phyloP scores from a whole-genome alignment of 2,797 vertebrate species.

The Podarcis siculus region DNA sequence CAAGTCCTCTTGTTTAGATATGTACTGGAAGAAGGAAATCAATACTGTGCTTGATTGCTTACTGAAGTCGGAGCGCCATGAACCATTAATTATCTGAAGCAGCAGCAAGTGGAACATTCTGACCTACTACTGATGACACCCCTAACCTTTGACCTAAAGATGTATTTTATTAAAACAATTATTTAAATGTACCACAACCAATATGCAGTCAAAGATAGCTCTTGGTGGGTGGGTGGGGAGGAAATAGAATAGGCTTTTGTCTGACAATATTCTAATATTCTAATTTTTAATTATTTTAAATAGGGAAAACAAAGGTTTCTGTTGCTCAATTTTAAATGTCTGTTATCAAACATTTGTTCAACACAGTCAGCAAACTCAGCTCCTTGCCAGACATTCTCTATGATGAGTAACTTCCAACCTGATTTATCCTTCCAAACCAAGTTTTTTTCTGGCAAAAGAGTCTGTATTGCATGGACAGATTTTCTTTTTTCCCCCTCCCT shows the following conservation, averaged over 20 bases:
- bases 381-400: constrained; percentile 50
- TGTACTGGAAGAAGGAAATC: constrained; percentile 73
- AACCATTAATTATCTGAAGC: constrained; percentile 72
- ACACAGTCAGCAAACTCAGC: constrained; percentile 58
- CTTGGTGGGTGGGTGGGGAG: constrained; percentile 68
- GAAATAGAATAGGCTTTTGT: constrained; percentile 80
- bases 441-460: constrained; percentile 68
- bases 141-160: constrained; percentile 83
- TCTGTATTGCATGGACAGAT: constrained; percentile 66
- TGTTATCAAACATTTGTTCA: constrained; percentile 53
- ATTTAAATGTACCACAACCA: constrained; percentile 84
- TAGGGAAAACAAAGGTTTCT: constrained; percentile 56
- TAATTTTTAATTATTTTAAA: constrained; percentile 62
- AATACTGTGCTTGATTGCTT: constrained; percentile 68
- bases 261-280: constrained; percentile 74
- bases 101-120: constrained; percentile 72
- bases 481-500: constrained; percentile 30
- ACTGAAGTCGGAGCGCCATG: constrained; percentile 71
- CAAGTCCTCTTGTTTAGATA: constrained; percentile 75
- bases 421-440: constrained; percentile 55
- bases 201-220: constrained; percentile 81
- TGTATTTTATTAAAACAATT: constrained; percentile 86
- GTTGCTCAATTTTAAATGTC: constrained; percentile 66
- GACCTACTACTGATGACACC: constrained; percentile 86
- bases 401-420: constrained; percentile 53